Evolutionary conservation across 2,797 vertebrate species (phyloP).

Genomic region (Helostoma temminkii): DNA sequence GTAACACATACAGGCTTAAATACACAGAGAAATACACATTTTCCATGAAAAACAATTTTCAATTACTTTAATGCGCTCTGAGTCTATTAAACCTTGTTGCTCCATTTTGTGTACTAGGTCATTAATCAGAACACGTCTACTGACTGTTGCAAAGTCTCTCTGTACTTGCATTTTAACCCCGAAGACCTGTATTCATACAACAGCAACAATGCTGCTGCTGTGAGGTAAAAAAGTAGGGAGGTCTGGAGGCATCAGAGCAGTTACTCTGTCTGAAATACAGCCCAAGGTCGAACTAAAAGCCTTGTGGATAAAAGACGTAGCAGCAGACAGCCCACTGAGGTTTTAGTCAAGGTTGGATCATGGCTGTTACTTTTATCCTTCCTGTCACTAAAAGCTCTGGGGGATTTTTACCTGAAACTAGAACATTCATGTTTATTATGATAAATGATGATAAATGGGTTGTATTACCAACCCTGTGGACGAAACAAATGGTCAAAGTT

Average conservation of each 20-base stretch:
- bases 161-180: conserved; percentile 10
- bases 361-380: conserved; percentile 21
- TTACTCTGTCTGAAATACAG: conserved; percentile 26
- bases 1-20: neutral
- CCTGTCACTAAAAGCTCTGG: conserved; percentile 1
- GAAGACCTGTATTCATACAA: conserved; percentile 13
- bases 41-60: conserved; percentile 36
- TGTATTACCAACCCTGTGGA: neutral
- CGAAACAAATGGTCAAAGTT: neutral
- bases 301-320: conserved; percentile 29
- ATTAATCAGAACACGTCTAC: conserved; percentile 44
- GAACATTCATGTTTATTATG: too few relatives aligned
- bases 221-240: neutral
- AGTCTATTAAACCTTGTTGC: conserved; percentile 50
- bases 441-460: too few relatives aligned
- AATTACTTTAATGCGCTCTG: too few relatives aligned
- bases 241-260: conserved; percentile 11
- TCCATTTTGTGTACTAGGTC: conserved; percentile 42
- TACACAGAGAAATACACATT: neutral
- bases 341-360: conserved; percentile 36
- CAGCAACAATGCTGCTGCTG: conserved; percentile 5
- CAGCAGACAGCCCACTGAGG: conserved; percentile 18
- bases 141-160: conserved; percentile 24
- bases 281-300: conserved; percentile 40
- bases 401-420: conserved; percentile 11